These are phyloP conservation scores for Selenia dentaria DNA, from an alignment of 2,888 invertebrate species.

Conservation along the genomic window DNA sequence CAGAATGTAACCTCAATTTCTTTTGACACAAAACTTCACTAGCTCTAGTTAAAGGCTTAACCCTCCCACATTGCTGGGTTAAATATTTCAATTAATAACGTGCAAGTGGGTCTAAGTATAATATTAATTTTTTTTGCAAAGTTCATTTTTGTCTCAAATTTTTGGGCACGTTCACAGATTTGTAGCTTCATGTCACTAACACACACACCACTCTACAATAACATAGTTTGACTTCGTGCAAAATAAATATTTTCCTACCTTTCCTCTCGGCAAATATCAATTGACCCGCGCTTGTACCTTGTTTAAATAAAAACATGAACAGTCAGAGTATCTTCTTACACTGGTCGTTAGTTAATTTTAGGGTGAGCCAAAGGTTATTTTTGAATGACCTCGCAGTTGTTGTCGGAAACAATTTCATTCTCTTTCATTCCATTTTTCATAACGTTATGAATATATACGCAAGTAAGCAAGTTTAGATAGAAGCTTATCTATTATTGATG, in stretches of 20 bases:
- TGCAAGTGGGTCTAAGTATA: too few species aligned
- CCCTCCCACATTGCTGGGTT: too few species aligned
- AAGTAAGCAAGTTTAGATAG: too few species aligned
- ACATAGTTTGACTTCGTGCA: conserved; percentile 39
- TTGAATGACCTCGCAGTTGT: conserved; percentile 34
- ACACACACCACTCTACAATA: conserved; percentile 33
- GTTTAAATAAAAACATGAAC: conserved; percentile 33
- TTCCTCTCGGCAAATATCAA: conserved; percentile 40
- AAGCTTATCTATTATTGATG: too few species aligned
- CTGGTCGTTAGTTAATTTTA: conserved; percentile 39
- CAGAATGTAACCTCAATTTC: too few species aligned
- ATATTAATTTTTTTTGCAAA: too few species aligned
- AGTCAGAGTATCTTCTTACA: conserved; percentile 30
- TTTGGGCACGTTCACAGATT: conserved; percentile 7
- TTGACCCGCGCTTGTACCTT: conserved; percentile 38
- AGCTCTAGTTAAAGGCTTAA: too few species aligned
- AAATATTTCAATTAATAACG: too few species aligned
- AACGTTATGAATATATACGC: conserved; percentile 11
- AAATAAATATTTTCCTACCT: conserved; percentile 56
- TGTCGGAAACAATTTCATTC: conserved; percentile 34
- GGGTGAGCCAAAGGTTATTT: conserved; percentile 34
- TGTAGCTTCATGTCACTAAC: conserved; percentile 21
- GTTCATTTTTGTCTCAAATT: too few species aligned
- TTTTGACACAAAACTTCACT: too few species aligned
- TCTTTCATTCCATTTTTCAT: conserved; percentile 21